These are phyloP conservation scores for Callopanchax toddi DNA, from an alignment of 2,113 vertebrate genomes.

Conservation along the genomic window DNA sequence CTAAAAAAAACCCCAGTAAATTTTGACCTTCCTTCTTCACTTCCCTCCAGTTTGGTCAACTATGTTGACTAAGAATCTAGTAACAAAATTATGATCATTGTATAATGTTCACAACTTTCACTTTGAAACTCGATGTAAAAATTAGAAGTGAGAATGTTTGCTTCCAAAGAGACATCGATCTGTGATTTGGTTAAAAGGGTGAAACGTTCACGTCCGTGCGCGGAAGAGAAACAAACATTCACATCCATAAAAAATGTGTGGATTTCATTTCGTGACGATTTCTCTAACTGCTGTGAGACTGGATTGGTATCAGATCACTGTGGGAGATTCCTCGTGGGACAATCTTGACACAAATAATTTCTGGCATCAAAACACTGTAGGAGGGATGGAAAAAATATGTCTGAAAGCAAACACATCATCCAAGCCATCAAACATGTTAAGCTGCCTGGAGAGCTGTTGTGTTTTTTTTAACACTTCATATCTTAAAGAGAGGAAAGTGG, in stretches of 20 bases:
- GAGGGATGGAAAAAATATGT: constrained; percentile 13
- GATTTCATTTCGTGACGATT: neutral
- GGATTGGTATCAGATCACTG: neutral
- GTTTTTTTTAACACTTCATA: neutral
- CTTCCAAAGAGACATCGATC: neutral
- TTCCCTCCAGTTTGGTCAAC: too few relatives aligned
- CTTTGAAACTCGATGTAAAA: too few relatives aligned
- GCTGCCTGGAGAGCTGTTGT: neutral
- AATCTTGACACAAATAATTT: constrained; percentile 17
- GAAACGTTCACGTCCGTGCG: neutral
- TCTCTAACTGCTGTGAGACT: neutral
- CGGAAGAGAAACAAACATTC: neutral
- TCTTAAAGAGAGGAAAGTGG: neutral
- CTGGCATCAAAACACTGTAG: constrained; percentile 15
- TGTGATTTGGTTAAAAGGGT: neutral
- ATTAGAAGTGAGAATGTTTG: too few relatives aligned
- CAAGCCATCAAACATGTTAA: constrained; percentile 5
- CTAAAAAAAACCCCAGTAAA: too few relatives aligned
- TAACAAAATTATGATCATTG: too few relatives aligned
- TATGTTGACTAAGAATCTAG: too few relatives aligned
- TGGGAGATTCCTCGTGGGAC: constrained; percentile 3
- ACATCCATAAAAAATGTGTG: constrained; percentile 1
- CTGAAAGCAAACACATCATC: neutral
- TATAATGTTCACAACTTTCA: too few relatives aligned
- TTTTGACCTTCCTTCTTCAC: too few relatives aligned